Evolutionary conservation across 2,113 vertebrate species (phyloP).

Genomic region (Athene noctua): DNA sequence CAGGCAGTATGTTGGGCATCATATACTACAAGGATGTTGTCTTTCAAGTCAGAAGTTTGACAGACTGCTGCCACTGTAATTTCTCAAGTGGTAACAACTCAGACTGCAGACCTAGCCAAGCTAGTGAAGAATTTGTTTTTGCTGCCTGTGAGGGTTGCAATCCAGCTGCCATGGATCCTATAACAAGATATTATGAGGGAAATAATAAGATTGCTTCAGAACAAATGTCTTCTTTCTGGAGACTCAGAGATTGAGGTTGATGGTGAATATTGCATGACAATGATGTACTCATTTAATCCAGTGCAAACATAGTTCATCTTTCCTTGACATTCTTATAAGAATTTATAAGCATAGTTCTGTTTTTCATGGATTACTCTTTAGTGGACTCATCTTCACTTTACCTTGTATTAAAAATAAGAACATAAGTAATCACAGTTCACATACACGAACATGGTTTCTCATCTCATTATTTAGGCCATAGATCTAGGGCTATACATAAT

Average conservation of each 20-base stretch:
- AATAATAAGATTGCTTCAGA: background rate
- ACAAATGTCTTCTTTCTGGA: background rate
- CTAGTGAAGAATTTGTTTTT: background rate
- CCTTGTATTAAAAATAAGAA: background rate
- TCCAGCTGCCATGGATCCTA: background rate
- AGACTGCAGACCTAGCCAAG: background rate
- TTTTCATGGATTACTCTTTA: background rate
- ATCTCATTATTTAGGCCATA: background rate
- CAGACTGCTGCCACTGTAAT: background rate
- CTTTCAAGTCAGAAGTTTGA: background rate
- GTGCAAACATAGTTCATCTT: background rate
- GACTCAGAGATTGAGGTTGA: background rate
- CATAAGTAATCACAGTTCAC: background rate
- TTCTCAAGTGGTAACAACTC: background rate
- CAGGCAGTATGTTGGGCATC: background rate
- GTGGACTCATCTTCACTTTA: background rate
- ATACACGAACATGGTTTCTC: background rate
- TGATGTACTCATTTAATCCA: background rate
- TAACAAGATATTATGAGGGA: background rate
- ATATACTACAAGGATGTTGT: background rate
- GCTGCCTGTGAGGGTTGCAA: background rate
- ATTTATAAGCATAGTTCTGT: background rate
- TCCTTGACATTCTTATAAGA: background rate
- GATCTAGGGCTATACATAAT: background rate
- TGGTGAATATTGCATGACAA: background rate